These are phyloP conservation scores for Alectoris magna DNA, from an alignment of 2,797 vertebrate species.

Conservation along the genomic window DNA sequence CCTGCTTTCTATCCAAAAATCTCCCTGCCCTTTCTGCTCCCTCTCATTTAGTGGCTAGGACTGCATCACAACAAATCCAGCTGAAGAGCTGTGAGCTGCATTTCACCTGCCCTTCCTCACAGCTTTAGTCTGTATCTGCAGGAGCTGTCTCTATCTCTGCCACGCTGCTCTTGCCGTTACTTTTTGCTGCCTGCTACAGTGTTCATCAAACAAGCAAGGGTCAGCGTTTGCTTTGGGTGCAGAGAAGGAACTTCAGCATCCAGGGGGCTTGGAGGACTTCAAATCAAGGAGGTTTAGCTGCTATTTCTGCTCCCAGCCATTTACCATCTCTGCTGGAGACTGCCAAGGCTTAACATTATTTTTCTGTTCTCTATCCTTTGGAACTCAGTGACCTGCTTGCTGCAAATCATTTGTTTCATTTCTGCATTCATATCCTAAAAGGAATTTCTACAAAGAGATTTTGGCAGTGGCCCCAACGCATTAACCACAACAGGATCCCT, in stretches of 20 bases:
- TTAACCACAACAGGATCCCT: not conserved
- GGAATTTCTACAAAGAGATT: slow-evolving; percentile 5
- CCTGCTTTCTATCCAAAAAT: not conserved
- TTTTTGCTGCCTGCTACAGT: not conserved
- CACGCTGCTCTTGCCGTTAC: not conserved
- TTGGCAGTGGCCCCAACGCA: not conserved
- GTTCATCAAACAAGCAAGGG: slow-evolving; percentile 1
- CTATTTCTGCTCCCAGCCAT: not conserved
- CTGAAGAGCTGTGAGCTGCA: not conserved
- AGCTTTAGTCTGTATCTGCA: not conserved
- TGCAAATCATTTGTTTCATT: not conserved
- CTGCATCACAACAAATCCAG: not conserved
- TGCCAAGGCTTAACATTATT: not conserved
- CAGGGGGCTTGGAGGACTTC: not conserved
- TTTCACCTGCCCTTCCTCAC: not conserved
- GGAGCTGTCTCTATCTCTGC: slow-evolving; percentile 2
- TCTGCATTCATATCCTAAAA: not conserved
- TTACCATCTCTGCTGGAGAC: not conserved
- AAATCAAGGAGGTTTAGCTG: not conserved
- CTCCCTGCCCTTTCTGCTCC: not conserved
- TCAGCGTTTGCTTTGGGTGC: not conserved
- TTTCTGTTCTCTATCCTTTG: not conserved
- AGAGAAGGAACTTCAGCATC: not conserved
- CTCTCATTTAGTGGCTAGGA: not conserved
- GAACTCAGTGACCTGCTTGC: not conserved